Percentiles rank a stretch among this genome's conserved stretches.
These are phyloP conservation scores for Shargacucullia verbasci DNA, from an alignment of 2,888 invertebrate genomes.

Conservation along the genomic window DNA sequence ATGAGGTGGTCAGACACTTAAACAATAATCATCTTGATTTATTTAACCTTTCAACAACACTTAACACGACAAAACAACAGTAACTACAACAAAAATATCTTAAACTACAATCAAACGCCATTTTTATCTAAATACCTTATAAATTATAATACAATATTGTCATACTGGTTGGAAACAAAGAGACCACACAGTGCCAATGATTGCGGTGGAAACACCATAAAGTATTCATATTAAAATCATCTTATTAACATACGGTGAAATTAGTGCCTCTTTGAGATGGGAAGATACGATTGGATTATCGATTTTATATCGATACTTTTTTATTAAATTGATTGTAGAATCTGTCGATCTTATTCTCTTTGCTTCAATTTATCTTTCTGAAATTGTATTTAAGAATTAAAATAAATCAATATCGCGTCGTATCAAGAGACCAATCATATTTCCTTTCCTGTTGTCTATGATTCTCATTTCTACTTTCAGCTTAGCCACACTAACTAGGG, in stretches of 20 bases:
- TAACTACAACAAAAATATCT: constrained; percentile 24
- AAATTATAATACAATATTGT: constrained; percentile 40
- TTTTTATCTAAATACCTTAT: constrained; percentile 37
- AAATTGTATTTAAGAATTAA: too few relatives aligned
- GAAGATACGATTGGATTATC: constrained; percentile 20
- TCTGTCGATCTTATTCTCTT: too few relatives aligned
- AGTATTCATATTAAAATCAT: constrained; percentile 72
- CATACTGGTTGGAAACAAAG: constrained; percentile 57
- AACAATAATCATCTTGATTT: constrained; percentile 36
- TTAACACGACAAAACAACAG: constrained; percentile 22
- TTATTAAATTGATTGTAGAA: too few relatives aligned
- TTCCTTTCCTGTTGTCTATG: too few relatives aligned
- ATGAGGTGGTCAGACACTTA: constrained; percentile 31
- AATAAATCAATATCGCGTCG: too few relatives aligned
- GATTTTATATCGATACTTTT: constrained; percentile 21
- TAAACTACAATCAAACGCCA: constrained; percentile 42
- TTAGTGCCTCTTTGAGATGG: constrained; percentile 33
- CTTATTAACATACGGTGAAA: constrained; percentile 67
- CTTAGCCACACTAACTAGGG: too few relatives aligned
- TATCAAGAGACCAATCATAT: too few relatives aligned
- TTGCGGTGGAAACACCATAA: constrained; percentile 59
- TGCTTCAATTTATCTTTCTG: too few relatives aligned
- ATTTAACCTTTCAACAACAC: constrained; percentile 30
- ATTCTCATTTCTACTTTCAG: too few relatives aligned
- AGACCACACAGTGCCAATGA: constrained; percentile 61